A percentile compares a stretch with the other conserved stretches of the same genome.
phyloP scores from a whole-genome alignment of 2,797 vertebrate genomes.

The Anomalospiza imberbis region DNA sequence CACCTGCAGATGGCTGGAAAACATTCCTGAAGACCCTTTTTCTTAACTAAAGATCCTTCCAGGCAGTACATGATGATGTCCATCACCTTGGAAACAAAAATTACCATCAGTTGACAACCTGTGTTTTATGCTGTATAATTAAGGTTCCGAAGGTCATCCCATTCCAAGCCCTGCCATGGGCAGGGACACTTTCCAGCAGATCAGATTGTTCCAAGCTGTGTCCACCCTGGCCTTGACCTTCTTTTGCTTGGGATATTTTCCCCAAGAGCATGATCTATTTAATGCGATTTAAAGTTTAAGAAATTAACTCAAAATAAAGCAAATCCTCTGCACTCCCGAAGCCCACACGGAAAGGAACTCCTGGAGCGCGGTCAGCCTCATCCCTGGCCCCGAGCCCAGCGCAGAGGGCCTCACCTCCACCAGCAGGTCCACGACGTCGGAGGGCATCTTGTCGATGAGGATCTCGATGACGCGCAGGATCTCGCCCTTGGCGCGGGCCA shows the following conservation, averaged over 20 bases:
- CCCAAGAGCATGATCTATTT: fast-evolving
- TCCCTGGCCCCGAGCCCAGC: fast-evolving
- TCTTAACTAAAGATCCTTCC: constrained; percentile 93
- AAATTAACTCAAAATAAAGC: fast-evolving
- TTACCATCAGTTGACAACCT: not conserved
- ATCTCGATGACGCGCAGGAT: constrained; percentile 94
- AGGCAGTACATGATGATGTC: constrained; percentile 99
- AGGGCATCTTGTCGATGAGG: constrained; percentile 96
- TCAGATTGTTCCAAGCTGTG: not conserved
- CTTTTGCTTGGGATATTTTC: fast-evolving
- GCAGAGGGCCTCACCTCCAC: constrained; percentile 78
- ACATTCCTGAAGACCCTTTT: constrained; percentile 95
- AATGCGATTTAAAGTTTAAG: fast-evolving
- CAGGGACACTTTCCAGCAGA: not conserved
- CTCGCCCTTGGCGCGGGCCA: constrained; percentile 90
- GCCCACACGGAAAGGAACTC: fast-evolving
- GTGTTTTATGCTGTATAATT: not conserved
- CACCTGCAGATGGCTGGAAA: constrained; percentile 96
- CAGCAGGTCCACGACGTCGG: constrained; percentile 91
- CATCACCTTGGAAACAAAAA: constrained; percentile 84
- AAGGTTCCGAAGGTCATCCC: not conserved
- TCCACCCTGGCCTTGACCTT: not conserved
- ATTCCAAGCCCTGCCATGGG: too few relatives aligned
- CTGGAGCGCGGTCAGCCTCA: fast-evolving
- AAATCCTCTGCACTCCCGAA: not conserved